Conservation (phyloP, 2,797 vertebrate species). For the Kryptolebias ocellatus region DNA sequence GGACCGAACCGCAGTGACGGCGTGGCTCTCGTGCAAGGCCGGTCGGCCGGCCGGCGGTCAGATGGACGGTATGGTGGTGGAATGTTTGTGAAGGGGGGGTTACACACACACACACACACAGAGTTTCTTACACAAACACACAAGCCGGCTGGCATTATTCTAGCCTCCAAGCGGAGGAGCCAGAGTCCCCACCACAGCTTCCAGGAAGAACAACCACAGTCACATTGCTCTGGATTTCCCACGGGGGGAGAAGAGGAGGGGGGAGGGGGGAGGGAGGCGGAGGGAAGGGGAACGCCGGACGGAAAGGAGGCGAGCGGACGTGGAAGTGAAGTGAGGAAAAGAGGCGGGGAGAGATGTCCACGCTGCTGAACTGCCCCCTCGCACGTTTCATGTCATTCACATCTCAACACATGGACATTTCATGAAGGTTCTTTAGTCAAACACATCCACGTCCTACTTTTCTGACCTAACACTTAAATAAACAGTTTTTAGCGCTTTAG, state of each 20-base stretch:
- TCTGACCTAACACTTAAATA: no score
- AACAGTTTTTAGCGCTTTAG: no score
- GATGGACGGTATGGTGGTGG: constrained; percentile 75
- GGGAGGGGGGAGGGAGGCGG: constrained; percentile 49
- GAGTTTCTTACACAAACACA: constrained; percentile 39
- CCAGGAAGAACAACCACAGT: constrained; percentile 83
- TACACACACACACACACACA: constrained; percentile 29
- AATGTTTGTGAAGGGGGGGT: constrained; percentile 75
- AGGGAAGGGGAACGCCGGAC: constrained; percentile 28
- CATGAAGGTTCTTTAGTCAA: background rate
- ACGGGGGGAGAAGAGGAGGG: constrained; percentile 69
- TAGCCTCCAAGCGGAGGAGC: constrained; percentile 71
- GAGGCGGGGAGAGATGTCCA: constrained; percentile 15
- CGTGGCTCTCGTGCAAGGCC: constrained; percentile 78
- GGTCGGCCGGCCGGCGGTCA: constrained; percentile 70
- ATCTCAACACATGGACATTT: background rate
- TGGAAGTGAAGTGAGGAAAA: constrained; percentile 31
- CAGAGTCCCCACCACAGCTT: constrained; percentile 82
- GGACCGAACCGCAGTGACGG: constrained; percentile 72
- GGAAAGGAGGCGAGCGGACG: constrained; percentile 16
- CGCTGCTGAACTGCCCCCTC: background rate
- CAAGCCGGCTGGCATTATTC: constrained; percentile 70
- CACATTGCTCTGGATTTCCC: constrained; percentile 82
- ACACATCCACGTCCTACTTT: no score
- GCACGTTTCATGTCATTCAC: background rate